Evolutionary conservation across 2,797 vertebrate species (phyloP), one percentile per base, ranked within the genome.

Genomic region (Capromys pilorides): DNA sequence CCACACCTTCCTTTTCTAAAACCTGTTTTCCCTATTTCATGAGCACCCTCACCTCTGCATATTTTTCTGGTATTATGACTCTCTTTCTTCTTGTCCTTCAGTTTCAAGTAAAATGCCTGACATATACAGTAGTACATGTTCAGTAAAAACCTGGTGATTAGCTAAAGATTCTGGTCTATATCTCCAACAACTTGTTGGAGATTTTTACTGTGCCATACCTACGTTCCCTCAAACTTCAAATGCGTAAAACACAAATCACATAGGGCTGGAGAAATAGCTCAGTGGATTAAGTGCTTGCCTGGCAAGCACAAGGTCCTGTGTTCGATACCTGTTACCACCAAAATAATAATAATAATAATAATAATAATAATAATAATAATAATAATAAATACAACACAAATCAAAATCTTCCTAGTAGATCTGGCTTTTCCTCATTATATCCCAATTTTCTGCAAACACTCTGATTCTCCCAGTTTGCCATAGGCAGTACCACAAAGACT

Each of bases 91-190:
- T 73, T 64, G 36, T 81, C 22, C 33, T 96, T 88, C 36, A 84
- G 67, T 94, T 95, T 95, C 67, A 78, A 85, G 59, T 80, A 88
- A 85, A 90, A 71, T 94, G 49, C 75, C 71, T 6, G 11, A 54
- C 51, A 90, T 36, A 75, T 77, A 45, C 13, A 49, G 73, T 45
- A 78, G 39, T 45, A 95, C 64, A 62, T 73, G 33, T 64, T 95
- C 77, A 88, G 41, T 88, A 82, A 96, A 86, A 31, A 59, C 59
- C 14, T 45, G 26, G 92, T 45, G 16, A 94, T 51, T 61, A 59
- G 54, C 31, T 73, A 85, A 90, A 39, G 71, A 10, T 78, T 64
- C 82, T 69, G 14, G 69, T 89, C 41, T 91, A 28, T 18, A 77
- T 73, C 57, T 81, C 87, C 51, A 66, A 54, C 57, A 81, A 78